These are phyloP conservation scores for Onychostoma macrolepis DNA, from an alignment of 2,113 vertebrate species.

Conservation along the genomic window DNA sequence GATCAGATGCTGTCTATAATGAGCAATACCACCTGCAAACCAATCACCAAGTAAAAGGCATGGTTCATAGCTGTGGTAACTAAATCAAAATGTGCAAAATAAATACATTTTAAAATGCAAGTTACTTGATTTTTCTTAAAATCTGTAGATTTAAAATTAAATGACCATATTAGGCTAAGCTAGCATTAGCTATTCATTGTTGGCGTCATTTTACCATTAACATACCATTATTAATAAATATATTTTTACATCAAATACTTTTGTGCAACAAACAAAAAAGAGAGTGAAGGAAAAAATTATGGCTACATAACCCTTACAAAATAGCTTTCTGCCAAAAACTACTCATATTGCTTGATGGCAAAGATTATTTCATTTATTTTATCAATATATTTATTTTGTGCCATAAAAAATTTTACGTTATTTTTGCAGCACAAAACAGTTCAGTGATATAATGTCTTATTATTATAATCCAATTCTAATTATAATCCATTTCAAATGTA, in stretches of 20 bases:
- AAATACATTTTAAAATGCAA: not conserved
- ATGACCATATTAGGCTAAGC: not conserved
- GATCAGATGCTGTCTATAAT: not conserved
- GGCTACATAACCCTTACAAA: no score
- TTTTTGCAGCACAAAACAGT: not conserved
- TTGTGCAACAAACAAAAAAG: no score
- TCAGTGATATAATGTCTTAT: not conserved
- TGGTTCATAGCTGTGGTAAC: not conserved
- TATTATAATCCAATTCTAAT: not conserved
- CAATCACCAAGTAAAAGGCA: not conserved
- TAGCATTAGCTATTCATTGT: not conserved
- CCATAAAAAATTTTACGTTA: not conserved
- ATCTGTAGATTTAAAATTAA: not conserved
- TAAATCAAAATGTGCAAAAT: not conserved
- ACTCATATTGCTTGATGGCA: not conserved
- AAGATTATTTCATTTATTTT: not conserved
- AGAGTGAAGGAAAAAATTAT: no score
- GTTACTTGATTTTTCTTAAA: no score
- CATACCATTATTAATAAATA: no score
- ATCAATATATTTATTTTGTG: not conserved
- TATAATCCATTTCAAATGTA: no score
- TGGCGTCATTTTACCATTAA: no score
- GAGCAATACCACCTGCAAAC: not conserved
- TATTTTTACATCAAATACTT: no score
- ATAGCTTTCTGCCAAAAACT: no score